A percentile compares a stretch with the other conserved stretches of the same genome.
Evolutionary conservation across 2,113 vertebrate genomes (phyloP).

Genomic region (Paramisgurnus dabryanus): DNA sequence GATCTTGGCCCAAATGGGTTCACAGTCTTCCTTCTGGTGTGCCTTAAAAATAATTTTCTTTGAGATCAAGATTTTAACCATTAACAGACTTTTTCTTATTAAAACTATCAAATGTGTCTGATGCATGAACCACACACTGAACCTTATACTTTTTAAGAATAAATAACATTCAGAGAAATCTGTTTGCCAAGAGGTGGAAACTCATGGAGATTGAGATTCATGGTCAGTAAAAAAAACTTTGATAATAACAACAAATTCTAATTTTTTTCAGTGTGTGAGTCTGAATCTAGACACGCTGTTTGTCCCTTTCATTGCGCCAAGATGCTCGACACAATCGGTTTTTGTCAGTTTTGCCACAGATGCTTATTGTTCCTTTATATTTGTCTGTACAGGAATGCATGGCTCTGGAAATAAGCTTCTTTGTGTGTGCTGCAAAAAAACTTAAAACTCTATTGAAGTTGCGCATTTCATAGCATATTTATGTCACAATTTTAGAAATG

Average conservation of each 20-base stretch:
- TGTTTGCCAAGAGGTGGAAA: background rate
- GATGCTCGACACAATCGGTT: background rate
- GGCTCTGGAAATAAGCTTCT: background rate
- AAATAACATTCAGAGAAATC: background rate
- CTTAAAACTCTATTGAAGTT: background rate
- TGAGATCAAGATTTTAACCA: too few relatives aligned
- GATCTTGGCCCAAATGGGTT: background rate
- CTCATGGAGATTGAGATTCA: background rate
- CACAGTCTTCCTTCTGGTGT: background rate
- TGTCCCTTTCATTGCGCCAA: background rate
- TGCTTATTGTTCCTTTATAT: constrained; percentile 7
- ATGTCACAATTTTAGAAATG: background rate
- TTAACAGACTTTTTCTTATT: too few relatives aligned
- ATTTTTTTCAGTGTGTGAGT: background rate
- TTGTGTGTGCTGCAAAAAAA: background rate
- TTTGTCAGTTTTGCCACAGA: background rate
- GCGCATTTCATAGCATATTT: background rate
- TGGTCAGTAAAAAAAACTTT: too few relatives aligned
- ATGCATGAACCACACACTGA: constrained; percentile 2
- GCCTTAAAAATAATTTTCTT: background rate
- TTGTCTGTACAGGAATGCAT: background rate
- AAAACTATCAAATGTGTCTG: background rate
- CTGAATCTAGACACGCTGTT: background rate
- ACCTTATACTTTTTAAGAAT: background rate
- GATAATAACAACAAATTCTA: too few relatives aligned